Percentiles rank a stretch among this genome's conserved stretches.
Evolutionary conservation across 1,140 invertebrate genomes (phyloP).

Genomic region (Scaptomyza pallida): DNA sequence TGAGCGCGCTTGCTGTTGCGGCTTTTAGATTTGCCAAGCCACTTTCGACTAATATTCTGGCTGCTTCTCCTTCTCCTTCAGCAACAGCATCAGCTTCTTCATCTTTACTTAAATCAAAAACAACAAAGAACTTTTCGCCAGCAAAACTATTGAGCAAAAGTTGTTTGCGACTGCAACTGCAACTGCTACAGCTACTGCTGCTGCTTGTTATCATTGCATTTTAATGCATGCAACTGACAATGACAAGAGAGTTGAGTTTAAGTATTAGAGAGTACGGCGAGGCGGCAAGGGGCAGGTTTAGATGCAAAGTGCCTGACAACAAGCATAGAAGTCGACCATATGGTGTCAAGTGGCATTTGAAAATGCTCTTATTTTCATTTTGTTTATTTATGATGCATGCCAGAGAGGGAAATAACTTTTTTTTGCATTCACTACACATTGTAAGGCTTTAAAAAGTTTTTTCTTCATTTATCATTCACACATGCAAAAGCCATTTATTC

Average conservation of each 20-base stretch:
- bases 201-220: slow-evolving; percentile 74
- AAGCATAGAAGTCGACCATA: slow-evolving; percentile 59
- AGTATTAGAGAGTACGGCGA: slow-evolving; percentile 3
- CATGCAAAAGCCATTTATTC: slow-evolving; percentile 3
- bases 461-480: background rate
- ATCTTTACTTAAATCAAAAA: slow-evolving; percentile 58
- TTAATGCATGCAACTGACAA: slow-evolving; percentile 76
- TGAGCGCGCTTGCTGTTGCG: slow-evolving; percentile 55
- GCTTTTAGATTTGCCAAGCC: slow-evolving; percentile 76
- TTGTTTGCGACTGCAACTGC: slow-evolving; percentile 47
- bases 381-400: slow-evolving; percentile 67
- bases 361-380: slow-evolving; percentile 74
- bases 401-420: background rate
- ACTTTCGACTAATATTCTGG: slow-evolving; percentile 78
- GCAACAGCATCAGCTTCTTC: slow-evolving; percentile 1
- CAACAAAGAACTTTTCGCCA: slow-evolving; percentile 57
- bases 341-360: slow-evolving; percentile 81
- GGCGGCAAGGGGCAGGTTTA: background rate
- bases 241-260: slow-evolving; percentile 37
- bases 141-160: slow-evolving; percentile 55
- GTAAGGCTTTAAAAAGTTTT: slow-evolving; percentile 7
- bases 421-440: background rate
- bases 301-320: slow-evolving; percentile 39
- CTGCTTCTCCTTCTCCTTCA: slow-evolving; percentile 27
- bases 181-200: slow-evolving; percentile 14